phyloP scores from a whole-genome alignment of 53 echinoderm and acorn worm species.

The Mesocentrotus franciscanus region DNA sequence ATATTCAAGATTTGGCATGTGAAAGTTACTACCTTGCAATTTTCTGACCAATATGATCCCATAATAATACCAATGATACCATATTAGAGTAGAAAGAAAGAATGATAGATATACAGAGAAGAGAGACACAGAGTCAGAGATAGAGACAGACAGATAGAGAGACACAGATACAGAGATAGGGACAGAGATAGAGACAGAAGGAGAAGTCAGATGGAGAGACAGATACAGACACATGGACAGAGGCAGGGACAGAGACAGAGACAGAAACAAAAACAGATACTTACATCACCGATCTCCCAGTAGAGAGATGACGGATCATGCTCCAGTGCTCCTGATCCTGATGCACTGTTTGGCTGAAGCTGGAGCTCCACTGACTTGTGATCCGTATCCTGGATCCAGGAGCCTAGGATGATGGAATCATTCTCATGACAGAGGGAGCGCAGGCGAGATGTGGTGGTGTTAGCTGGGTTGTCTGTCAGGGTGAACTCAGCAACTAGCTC shows the following conservation, averaged over 20 bases:
- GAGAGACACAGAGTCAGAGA: not conserved
- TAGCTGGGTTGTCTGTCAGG: constrained; percentile 97
- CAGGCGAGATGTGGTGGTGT: constrained; percentile 96
- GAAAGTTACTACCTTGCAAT: no score
- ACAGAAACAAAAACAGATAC: not conserved
- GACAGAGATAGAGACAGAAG: no score
- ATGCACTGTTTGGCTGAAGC: constrained; percentile 98
- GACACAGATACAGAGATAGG: no score
- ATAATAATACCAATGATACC: not conserved
- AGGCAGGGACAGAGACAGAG: no score
- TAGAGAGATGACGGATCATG: constrained; percentile 96
- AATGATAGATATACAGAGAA: not conserved
- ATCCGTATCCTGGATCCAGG: constrained; percentile 97
- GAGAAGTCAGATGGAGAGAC: no score
- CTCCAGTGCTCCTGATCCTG: constrained; percentile 95
- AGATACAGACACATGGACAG: not conserved
- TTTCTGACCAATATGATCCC: no score
- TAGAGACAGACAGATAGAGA: not conserved
- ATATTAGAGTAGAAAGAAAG: not conserved
- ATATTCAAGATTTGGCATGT: no score
- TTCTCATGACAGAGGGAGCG: constrained; percentile 94
- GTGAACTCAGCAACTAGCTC: constrained; percentile 99
- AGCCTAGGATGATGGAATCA: constrained; percentile 96
- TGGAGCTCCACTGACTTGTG: constrained; percentile 97
- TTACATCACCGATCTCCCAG: constrained; percentile 76